Conservation (phyloP, 2,888 invertebrate genomes). For the Oxystoma pomonae region DNA sequence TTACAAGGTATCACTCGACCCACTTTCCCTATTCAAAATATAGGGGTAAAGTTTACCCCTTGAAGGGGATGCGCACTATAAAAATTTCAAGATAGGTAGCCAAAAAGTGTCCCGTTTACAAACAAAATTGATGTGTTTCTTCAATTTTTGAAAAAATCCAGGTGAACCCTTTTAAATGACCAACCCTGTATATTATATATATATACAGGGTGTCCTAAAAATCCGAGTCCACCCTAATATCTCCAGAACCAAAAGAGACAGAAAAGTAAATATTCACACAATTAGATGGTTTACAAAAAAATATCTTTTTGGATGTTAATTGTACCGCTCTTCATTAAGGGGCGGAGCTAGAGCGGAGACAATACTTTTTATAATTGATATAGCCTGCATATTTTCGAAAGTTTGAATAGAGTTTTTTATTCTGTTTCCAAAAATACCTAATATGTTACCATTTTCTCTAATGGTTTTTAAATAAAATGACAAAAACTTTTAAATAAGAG, state of each 20-base stretch:
- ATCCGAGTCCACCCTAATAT: neutral
- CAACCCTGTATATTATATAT: too few relatives aligned
- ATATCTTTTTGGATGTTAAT: neutral
- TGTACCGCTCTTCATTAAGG: neutral
- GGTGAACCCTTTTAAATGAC: too few relatives aligned
- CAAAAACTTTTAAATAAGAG: neutral
- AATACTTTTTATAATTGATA: neutral
- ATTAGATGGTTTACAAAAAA: neutral
- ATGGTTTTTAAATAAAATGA: neutral
- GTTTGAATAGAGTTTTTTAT: neutral
- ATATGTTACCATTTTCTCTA: neutral
- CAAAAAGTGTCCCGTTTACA: too few relatives aligned
- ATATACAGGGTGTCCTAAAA: neutral
- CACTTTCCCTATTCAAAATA: too few relatives aligned
- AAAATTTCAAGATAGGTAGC: too few relatives aligned
- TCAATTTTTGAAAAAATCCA: too few relatives aligned
- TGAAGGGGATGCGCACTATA: too few relatives aligned
- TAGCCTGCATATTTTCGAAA: neutral
- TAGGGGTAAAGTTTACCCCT: too few relatives aligned
- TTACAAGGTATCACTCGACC: too few relatives aligned
- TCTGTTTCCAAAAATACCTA: neutral
- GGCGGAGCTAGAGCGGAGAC: neutral
- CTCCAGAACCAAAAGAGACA: neutral
- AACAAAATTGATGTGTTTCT: too few relatives aligned
- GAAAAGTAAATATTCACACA: neutral